phyloP scores from a whole-genome alignment of 2,113 vertebrate genomes.

The Crocuta crocuta region DNA sequence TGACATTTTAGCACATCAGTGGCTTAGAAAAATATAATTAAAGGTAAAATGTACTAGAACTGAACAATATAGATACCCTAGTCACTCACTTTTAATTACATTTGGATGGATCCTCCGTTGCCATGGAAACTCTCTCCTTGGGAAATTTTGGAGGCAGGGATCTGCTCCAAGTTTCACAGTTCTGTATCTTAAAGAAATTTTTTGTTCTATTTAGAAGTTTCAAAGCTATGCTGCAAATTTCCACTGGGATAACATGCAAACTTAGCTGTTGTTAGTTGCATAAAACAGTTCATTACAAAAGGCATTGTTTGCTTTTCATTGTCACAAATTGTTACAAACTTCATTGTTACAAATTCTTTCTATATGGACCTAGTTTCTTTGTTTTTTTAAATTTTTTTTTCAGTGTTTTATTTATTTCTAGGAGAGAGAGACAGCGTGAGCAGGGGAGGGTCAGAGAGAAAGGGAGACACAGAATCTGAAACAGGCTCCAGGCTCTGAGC shows the following conservation, averaged over 20 bases:
- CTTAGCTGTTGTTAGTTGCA: background rate
- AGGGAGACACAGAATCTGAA: too few species aligned
- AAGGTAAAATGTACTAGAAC: constrained; percentile 59
- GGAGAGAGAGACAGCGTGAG: too few species aligned
- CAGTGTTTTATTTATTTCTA: too few species aligned
- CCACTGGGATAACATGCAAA: background rate
- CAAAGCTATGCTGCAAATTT: background rate
- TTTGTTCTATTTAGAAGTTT: constrained; percentile 37
- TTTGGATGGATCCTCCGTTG: constrained; percentile 52
- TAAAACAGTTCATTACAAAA: background rate
- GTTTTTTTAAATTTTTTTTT: background rate
- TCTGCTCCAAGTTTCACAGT: constrained; percentile 57
- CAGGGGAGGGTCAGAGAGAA: too few species aligned
- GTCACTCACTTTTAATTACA: constrained; percentile 63
- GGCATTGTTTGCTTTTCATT: background rate
- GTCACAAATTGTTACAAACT: background rate
- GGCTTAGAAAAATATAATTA: constrained; percentile 59
- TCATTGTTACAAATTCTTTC: background rate
- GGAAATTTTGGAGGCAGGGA: constrained; percentile 53
- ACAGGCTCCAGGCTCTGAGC: too few species aligned
- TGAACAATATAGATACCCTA: background rate
- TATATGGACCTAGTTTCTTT: background rate
- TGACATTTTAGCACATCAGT: background rate
- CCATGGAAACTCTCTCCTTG: constrained; percentile 68
- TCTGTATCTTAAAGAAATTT: constrained; percentile 44